phyloP scores from a whole-genome alignment of 2,888 invertebrate genomes.

The Ormyrus labotus region DNA sequence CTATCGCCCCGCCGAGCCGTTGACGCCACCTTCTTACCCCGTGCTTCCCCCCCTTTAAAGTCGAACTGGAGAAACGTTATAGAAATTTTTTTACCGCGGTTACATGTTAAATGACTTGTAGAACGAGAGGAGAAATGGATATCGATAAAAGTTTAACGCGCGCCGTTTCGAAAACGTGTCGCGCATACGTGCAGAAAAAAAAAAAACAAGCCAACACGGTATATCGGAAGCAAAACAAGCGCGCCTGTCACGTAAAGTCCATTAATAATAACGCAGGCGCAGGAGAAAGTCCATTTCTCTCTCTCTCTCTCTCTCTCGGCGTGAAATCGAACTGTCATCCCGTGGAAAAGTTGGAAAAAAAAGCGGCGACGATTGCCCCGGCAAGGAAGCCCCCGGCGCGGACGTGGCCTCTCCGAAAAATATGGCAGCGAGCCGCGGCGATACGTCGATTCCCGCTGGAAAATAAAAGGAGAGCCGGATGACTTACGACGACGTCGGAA shows the following conservation, averaged over 20 bases:
- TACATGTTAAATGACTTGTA: too few species aligned
- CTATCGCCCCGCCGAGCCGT: not conserved
- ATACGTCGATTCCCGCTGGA: slow-evolving; percentile 8
- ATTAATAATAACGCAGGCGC: slow-evolving; percentile 39
- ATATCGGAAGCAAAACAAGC: slow-evolving; percentile 27
- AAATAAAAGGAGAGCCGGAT: slow-evolving; percentile 12
- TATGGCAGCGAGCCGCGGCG: slow-evolving; percentile 14
- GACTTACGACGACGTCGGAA: slow-evolving; percentile 51
- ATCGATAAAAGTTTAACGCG: slow-evolving; percentile 15
- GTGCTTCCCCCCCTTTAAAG: too few species aligned
- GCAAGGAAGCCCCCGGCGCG: too few species aligned
- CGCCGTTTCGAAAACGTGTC: slow-evolving; percentile 30
- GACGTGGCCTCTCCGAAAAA: slow-evolving; percentile 22
- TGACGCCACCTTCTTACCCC: too few species aligned
- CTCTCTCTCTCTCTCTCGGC: slow-evolving; percentile 26
- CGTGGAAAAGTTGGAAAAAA: slow-evolving; percentile 42
- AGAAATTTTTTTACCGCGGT: too few species aligned
- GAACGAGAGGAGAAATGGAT: not conserved
- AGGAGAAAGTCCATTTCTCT: slow-evolving; percentile 43
- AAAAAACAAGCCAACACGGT: not conserved
- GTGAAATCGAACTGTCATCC: slow-evolving; percentile 56
- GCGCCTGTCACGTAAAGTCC: slow-evolving; percentile 27
- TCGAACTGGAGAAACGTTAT: too few species aligned
- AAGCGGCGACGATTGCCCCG: slow-evolving; percentile 7
- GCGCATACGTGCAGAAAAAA: slow-evolving; percentile 12